Conservation (phyloP, 2,888 invertebrate species). For the Chrysina gloriosa region DNA sequence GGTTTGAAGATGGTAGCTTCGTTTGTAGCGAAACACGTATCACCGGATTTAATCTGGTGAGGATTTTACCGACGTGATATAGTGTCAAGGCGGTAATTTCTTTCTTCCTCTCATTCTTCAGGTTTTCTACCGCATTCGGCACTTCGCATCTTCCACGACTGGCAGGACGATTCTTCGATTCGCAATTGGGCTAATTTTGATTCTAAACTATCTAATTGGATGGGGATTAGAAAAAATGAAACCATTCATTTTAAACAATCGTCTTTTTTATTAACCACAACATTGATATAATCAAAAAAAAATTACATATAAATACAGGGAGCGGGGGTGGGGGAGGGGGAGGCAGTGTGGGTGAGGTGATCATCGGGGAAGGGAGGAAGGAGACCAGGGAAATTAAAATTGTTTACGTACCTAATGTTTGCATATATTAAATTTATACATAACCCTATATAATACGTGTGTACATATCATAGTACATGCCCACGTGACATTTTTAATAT, state of each 20-base stretch:
- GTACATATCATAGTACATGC: background rate
- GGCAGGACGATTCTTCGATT: too few species aligned
- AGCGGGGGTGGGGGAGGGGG: background rate
- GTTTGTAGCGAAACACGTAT: too few species aligned
- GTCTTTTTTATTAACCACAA: slow-evolving; percentile 34
- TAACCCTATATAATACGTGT: background rate
- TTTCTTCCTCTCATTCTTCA: too few species aligned
- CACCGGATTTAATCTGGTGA: too few species aligned
- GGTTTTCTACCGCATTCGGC: too few species aligned
- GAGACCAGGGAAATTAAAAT: slow-evolving; percentile 3
- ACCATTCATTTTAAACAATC: slow-evolving; percentile 17
- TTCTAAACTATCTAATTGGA: too few species aligned
- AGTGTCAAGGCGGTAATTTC: too few species aligned
- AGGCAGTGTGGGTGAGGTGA: background rate
- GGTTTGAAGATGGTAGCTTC: too few species aligned
- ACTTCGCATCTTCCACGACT: too few species aligned
- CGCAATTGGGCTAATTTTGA: too few species aligned
- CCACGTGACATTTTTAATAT: background rate
- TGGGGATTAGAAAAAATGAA: background rate
- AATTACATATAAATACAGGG: slow-evolving; percentile 39
- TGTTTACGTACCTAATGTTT: background rate
- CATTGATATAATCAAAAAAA: slow-evolving; percentile 38
- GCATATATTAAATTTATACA: slow-evolving; percentile 7
- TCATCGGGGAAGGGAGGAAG: background rate
- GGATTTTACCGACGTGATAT: too few species aligned